A percentile compares a stretch with the other conserved stretches of the same genome.
Conservation (phyloP, 2,113 vertebrate species). For the Lichenostomus cassidix region DNA sequence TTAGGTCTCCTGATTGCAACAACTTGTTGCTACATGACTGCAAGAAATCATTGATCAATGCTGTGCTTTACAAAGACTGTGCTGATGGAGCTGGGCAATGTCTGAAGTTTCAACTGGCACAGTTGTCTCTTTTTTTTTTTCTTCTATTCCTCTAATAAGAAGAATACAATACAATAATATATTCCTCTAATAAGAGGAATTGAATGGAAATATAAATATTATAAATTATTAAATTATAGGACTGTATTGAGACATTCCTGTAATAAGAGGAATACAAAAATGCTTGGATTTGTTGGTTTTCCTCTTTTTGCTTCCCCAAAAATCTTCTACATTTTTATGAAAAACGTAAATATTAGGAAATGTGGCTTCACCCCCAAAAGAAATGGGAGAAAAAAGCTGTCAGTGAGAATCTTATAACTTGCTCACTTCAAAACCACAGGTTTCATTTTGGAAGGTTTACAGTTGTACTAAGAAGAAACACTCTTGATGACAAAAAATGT, state of each 20-base stretch:
- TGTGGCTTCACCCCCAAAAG: background rate
- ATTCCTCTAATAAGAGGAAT: background rate
- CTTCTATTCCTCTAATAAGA: background rate
- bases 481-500: background rate
- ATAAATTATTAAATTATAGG: background rate
- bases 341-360: background rate
- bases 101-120: background rate
- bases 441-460: background rate
- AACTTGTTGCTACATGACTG: rapidly evolving
- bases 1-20: background rate
- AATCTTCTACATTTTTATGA: background rate
- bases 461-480: background rate
- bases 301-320: background rate
- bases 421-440: background rate
- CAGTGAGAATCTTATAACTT: background rate
- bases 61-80: background rate
- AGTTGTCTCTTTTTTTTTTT: background rate
- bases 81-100: background rate
- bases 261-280: background rate
- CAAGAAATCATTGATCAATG: background rate
- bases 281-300: background rate
- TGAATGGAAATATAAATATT: background rate
- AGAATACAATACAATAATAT: background rate
- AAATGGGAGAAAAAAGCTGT: background rate
- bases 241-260: background rate